phyloP scores from a whole-genome alignment of 2,113 vertebrate genomes.

The Meles meles region DNA sequence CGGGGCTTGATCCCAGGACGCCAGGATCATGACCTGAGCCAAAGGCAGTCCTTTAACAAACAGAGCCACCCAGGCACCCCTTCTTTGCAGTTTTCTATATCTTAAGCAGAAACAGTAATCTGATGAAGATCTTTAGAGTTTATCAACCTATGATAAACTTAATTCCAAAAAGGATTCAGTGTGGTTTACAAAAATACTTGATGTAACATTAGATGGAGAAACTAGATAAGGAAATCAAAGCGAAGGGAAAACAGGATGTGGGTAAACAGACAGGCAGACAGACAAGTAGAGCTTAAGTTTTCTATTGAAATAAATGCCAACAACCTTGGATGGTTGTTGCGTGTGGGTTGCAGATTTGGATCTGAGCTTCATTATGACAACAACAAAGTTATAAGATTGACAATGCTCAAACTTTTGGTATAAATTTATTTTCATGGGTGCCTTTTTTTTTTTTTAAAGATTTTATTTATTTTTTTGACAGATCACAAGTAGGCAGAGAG shows the following conservation, averaged over 20 bases:
- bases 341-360: neutral
- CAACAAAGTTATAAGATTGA: neutral
- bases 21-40: too few species aligned
- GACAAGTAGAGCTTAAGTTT: neutral
- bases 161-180: neutral
- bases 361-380: neutral
- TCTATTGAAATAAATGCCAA: neutral
- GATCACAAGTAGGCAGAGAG: too few species aligned
- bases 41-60: too few species aligned
- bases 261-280: neutral
- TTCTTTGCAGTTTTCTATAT: too few species aligned
- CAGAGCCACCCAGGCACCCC: too few species aligned
- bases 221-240: neutral
- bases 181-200: neutral
- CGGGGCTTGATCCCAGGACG: too few species aligned
- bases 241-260: neutral
- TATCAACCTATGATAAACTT: neutral
- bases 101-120: too few species aligned
- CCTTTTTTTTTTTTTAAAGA: neutral
- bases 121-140: neutral
- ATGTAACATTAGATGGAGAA: neutral
- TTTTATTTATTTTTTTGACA: too few species aligned
- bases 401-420: neutral
- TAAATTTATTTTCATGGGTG: neutral
- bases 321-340: neutral